These are phyloP conservation scores for Andrena dorsata DNA, from an alignment of 2,888 invertebrate genomes.

Conservation along the genomic window DNA sequence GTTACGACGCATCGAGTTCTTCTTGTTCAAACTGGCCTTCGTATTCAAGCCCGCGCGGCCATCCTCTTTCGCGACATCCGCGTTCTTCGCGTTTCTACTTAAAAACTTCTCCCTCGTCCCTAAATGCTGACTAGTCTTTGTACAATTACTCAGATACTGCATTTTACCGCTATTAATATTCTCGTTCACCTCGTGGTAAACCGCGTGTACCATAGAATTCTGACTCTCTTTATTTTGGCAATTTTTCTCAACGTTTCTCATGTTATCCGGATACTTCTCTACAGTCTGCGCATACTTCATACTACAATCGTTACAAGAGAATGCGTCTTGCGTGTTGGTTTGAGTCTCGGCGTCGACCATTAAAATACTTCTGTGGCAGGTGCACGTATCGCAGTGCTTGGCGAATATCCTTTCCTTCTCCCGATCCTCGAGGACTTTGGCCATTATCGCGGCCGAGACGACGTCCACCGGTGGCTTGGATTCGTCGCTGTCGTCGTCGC, in stretches of 20 bases:
- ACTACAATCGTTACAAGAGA: slow-evolving; percentile 65
- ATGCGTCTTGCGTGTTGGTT: slow-evolving; percentile 66
- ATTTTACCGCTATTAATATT: slow-evolving; percentile 62
- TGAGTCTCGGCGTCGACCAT: slow-evolving; percentile 81
- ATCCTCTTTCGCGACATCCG: slow-evolving; percentile 58
- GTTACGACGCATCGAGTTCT: slow-evolving; percentile 55
- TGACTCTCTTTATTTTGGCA: slow-evolving; percentile 61
- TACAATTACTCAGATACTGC: slow-evolving; percentile 58
- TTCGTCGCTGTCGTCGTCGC: slow-evolving; percentile 86
- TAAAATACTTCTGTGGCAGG: slow-evolving; percentile 86
- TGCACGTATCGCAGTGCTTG: slow-evolving; percentile 94
- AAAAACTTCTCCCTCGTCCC: slow-evolving; percentile 58
- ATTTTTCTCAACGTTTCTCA: slow-evolving; percentile 48
- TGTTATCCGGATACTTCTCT: slow-evolving; percentile 49
- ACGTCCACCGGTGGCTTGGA: slow-evolving; percentile 89
- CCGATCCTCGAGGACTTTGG: slow-evolving; percentile 95
- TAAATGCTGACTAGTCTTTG: slow-evolving; percentile 56
- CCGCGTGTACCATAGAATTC: slow-evolving; percentile 58
- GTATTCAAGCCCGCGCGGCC: slow-evolving; percentile 26
- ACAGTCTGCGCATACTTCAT: slow-evolving; percentile 55
- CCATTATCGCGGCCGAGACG: slow-evolving; percentile 95
- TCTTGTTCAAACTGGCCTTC: slow-evolving; percentile 59
- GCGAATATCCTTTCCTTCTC: slow-evolving; percentile 92
- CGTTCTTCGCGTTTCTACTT: slow-evolving; percentile 53
- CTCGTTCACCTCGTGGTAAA: slow-evolving; percentile 67